These are phyloP conservation scores for Otocyon megalotis DNA, from an alignment of 2,113 vertebrate species.

Conservation along the genomic window DNA sequence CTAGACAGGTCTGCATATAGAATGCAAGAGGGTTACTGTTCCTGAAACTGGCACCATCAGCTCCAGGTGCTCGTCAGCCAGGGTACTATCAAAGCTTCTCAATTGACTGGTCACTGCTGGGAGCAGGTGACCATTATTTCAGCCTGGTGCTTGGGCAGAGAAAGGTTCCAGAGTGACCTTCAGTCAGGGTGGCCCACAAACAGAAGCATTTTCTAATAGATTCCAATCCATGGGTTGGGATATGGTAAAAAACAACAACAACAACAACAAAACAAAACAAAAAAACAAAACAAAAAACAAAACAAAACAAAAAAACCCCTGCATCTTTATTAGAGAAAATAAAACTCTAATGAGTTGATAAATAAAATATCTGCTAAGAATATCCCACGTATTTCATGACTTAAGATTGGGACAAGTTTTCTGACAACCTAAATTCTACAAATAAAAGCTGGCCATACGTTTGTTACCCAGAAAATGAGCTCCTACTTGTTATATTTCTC, in stretches of 20 bases:
- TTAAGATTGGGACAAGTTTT: neutral
- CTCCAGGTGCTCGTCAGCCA: neutral
- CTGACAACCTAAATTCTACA: neutral
- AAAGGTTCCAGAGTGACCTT: neutral
- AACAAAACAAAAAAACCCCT: too few relatives aligned
- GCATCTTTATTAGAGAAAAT: neutral
- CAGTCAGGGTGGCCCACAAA: neutral
- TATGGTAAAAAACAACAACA: neutral
- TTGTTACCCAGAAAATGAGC: slow-evolving; percentile 5
- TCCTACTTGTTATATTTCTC: neutral
- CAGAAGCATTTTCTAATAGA: neutral
- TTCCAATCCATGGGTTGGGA: neutral
- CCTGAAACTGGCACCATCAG: fast-evolving
- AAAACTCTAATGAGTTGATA: neutral
- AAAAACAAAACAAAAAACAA: too few relatives aligned
- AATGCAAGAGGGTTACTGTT: neutral
- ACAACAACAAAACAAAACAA: too few relatives aligned
- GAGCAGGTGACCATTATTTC: neutral
- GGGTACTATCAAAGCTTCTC: neutral
- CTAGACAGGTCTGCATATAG: neutral
- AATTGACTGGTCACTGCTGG: too few relatives aligned
- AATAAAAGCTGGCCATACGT: neutral
- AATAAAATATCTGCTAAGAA: neutral
- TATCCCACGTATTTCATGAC: neutral
- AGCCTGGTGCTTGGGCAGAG: neutral